Conservation (phyloP, 2,113 vertebrate species). For the Amphiprion ocellaris region DNA sequence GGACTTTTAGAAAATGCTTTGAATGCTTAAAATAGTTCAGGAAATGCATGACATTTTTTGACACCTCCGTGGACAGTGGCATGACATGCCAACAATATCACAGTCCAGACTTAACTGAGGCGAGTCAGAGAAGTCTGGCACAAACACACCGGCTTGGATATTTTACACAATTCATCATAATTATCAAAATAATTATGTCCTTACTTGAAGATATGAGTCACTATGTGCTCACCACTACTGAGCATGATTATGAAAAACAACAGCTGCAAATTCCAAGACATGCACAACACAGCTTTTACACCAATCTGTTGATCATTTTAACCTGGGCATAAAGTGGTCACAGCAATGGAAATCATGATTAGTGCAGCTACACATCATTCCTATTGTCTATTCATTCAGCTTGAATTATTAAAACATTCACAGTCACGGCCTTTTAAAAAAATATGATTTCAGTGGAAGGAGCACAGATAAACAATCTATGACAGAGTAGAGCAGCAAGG, state of each 20-base stretch:
- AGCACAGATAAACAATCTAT: slow-evolving; percentile 14
- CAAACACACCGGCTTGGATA: slow-evolving; percentile 18
- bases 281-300: slow-evolving; percentile 28
- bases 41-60: slow-evolving; percentile 67
- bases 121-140: slow-evolving; percentile 24
- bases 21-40: slow-evolving; percentile 50
- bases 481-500: slow-evolving; percentile 11
- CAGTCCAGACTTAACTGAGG: slow-evolving; percentile 7
- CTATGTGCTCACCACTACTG: slow-evolving; percentile 11
- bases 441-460: background rate
- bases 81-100: slow-evolving; percentile 31
- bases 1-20: slow-evolving; percentile 26
- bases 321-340: slow-evolving; percentile 23
- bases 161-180: slow-evolving; percentile 29
- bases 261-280: slow-evolving; percentile 44
- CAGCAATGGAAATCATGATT: background rate
- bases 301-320: slow-evolving; percentile 45
- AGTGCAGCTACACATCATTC: background rate
- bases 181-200: slow-evolving; percentile 43
- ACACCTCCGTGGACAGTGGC: slow-evolving; percentile 35
- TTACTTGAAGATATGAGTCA: slow-evolving; percentile 41
- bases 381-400: background rate
- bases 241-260: slow-evolving; percentile 49
- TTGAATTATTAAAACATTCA: background rate
- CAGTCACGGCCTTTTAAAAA: background rate